Evolutionary conservation across 1,140 invertebrate genomes (phyloP).

Genomic region (Drosophila rhopaloa): DNA sequence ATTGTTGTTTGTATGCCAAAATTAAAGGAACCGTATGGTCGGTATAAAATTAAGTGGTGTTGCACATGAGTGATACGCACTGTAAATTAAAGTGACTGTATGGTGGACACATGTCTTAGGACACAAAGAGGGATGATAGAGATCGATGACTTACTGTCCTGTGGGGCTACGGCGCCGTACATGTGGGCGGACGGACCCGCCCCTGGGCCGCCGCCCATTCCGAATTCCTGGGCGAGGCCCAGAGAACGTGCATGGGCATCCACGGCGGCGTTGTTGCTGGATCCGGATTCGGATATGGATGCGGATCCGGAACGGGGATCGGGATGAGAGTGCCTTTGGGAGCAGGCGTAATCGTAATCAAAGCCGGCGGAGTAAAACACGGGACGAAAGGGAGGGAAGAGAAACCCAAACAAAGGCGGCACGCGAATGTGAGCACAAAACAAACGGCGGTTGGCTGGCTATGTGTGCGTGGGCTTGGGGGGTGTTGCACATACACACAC

Average conservation of each 20-base stretch:
- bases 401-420: conserved; percentile 46
- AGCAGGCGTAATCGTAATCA: conserved; percentile 32
- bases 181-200: conserved; percentile 75
- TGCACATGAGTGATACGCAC: too few species aligned
- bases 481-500: conserved; percentile 59
- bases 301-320: conserved; percentile 46
- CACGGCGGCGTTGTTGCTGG: conserved; percentile 83
- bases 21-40: too few species aligned
- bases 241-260: conserved; percentile 81
- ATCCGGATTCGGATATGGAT: conserved; percentile 63
- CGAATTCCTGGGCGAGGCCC: conserved; percentile 84
- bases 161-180: conserved; percentile 81
- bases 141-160: conserved; percentile 81
- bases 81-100: neutral
- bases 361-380: conserved; percentile 29
- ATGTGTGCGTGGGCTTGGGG: conserved; percentile 57
- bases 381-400: conserved; percentile 16
- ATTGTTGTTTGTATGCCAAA: too few species aligned
- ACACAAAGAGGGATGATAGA: too few species aligned
- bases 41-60: too few species aligned
- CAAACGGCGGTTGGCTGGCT: conserved; percentile 46
- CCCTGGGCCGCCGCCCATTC: conserved; percentile 85
- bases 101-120: neutral
- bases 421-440: conserved; percentile 74
- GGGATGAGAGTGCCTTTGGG: conserved; percentile 20